Evolutionary conservation across 1,140 invertebrate species (phyloP).

Genomic region (Hyles euphorbiae): DNA sequence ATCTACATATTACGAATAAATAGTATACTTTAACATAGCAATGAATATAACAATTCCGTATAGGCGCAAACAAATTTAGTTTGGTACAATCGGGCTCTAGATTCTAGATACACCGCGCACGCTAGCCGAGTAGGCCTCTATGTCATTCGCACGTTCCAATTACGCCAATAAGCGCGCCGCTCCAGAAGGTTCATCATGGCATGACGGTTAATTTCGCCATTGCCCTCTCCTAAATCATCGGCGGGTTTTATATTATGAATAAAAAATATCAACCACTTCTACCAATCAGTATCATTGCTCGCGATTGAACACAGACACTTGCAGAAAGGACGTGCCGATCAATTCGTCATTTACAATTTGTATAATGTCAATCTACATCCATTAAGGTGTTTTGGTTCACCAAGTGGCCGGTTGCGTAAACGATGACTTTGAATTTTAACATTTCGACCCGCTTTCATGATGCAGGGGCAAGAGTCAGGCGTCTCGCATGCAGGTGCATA

Average conservation of each 20-base stretch:
- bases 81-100: too few relatives aligned
- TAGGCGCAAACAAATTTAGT: too few relatives aligned
- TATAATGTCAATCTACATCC: constrained; percentile 66
- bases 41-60: too few relatives aligned
- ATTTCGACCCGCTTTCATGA: too few relatives aligned
- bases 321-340: constrained; percentile 45
- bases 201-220: constrained; percentile 30
- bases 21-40: too few relatives aligned
- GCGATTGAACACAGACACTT: constrained; percentile 35
- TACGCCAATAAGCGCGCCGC: background rate
- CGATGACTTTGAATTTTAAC: background rate
- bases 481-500: too few relatives aligned
- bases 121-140: background rate
- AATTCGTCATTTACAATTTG: constrained; percentile 71
- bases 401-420: background rate
- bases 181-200: constrained; percentile 1
- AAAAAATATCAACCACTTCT: constrained; percentile 39
- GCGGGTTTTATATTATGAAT: constrained; percentile 12
- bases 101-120: background rate
- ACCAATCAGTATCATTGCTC: constrained; percentile 55
- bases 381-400: constrained; percentile 24
- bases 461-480: too few relatives aligned
- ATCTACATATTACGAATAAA: too few relatives aligned
- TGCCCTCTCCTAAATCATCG: constrained; percentile 33
- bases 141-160: constrained; percentile 4